Evolutionary conservation across 2,888 invertebrate species (phyloP).

Genomic region (Himalopsyche kuldschensis): DNA sequence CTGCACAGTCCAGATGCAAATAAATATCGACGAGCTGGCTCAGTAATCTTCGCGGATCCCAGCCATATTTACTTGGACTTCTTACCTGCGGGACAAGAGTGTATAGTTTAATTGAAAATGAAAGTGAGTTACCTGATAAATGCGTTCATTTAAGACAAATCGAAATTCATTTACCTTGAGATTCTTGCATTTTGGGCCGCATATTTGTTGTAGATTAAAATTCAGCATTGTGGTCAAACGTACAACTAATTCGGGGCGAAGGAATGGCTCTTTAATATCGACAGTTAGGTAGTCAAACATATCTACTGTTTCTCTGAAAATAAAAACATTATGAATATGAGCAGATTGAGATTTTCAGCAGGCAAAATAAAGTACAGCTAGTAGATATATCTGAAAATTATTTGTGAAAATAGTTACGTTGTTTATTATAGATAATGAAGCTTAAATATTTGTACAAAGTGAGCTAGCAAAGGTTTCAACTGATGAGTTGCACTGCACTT

Average conservation of each 20-base stretch:
- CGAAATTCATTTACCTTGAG: slow-evolving; percentile 62
- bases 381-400: no score
- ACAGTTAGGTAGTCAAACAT: slow-evolving; percentile 97
- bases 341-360: no score
- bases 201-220: slow-evolving; percentile 94
- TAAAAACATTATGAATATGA: not conserved
- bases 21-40: slow-evolving; percentile 95
- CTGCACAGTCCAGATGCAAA: slow-evolving; percentile 90
- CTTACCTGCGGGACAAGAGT: slow-evolving; percentile 63
- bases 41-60: slow-evolving; percentile 92
- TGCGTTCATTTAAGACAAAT: not conserved
- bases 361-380: no score
- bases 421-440: no score
- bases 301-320: slow-evolving; percentile 88
- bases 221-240: slow-evolving; percentile 97
- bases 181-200: slow-evolving; percentile 93
- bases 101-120: not conserved
- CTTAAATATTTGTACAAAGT: no score
- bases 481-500: no score
- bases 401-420: no score
- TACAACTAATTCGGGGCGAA: slow-evolving; percentile 90
- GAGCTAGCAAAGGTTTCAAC: no score
- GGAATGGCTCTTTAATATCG: slow-evolving; percentile 93
- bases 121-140: no score
- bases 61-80: slow-evolving; percentile 92